phyloP scores from a whole-genome alignment of 2,113 vertebrate genomes.

The Pelobates fuscus region DNA sequence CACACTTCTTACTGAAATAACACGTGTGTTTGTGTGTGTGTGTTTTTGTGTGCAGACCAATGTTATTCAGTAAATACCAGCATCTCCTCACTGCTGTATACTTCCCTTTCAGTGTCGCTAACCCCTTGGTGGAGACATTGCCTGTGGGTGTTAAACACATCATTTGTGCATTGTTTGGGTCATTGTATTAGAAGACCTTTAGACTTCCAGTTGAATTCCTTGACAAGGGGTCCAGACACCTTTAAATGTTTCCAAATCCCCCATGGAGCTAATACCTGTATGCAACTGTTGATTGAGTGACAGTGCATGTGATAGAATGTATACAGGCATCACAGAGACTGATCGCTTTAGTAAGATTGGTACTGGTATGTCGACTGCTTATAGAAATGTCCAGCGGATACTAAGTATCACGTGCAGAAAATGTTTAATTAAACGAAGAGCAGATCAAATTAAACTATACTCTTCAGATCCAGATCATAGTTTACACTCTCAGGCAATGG shows the following conservation, averaged over 20 bases:
- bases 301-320: too few relatives aligned
- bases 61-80: conserved; percentile 23
- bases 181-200: conserved; percentile 54
- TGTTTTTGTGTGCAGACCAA: not conserved
- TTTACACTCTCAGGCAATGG: too few relatives aligned
- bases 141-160: conserved; percentile 1
- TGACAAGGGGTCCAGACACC: conserved; percentile 57
- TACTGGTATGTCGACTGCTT: not conserved
- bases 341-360: conserved; percentile 37
- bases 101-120: not conserved
- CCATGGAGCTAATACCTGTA: conserved; percentile 51
- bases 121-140: not conserved
- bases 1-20: not conserved
- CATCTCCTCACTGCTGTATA: not conserved
- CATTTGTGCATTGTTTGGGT: conserved; percentile 59
- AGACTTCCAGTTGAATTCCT: conserved; percentile 60
- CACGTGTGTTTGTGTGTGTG: not conserved
- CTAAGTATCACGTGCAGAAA: too few relatives aligned
- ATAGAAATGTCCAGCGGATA: too few relatives aligned
- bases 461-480: too few relatives aligned
- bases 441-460: too few relatives aligned
- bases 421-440: too few relatives aligned
- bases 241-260: conserved; percentile 60
- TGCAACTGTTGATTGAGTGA: not conserved
- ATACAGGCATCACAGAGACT: not conserved